Conservation (phyloP, 2,113 vertebrate genomes). For the Riparia riparia region DNA sequence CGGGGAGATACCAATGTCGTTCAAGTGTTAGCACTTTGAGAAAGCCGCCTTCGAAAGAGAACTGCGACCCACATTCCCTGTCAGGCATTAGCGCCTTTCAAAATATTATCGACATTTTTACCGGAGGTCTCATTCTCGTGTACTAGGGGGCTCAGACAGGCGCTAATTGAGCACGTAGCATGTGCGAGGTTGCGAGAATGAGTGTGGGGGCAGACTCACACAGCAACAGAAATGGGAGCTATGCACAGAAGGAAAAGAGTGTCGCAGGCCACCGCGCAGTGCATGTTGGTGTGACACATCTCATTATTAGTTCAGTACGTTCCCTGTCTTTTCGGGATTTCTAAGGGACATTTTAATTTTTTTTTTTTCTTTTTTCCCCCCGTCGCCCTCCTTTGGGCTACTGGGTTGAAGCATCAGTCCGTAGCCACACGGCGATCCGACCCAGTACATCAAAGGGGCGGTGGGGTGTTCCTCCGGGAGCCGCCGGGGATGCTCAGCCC, state of each 20-base stretch:
- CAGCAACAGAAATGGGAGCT: neutral
- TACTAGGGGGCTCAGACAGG: neutral
- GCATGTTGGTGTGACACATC: neutral
- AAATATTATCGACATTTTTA: neutral
- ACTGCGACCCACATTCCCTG: neutral
- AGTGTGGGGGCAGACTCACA: neutral
- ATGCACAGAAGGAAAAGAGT: too few relatives aligned
- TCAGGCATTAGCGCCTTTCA: neutral
- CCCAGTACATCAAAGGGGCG: neutral
- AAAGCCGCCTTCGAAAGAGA: neutral
- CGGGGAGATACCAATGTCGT: accelerated
- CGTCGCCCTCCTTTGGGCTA: neutral
- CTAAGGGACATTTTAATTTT: neutral
- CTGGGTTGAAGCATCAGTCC: neutral
- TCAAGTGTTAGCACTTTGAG: neutral
- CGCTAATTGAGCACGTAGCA: neutral
- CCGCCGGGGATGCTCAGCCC: neutral
- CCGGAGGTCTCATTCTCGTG: neutral
- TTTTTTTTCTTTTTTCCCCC: accelerated
- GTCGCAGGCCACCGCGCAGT: neutral
- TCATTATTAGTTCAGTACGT: neutral
- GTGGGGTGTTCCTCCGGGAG: neutral
- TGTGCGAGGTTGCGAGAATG: neutral
- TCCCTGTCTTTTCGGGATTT: neutral
- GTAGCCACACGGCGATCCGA: neutral